These are phyloP conservation scores for Bujurquina vittata DNA, from an alignment of 2,113 vertebrate species.

Conservation along the genomic window DNA sequence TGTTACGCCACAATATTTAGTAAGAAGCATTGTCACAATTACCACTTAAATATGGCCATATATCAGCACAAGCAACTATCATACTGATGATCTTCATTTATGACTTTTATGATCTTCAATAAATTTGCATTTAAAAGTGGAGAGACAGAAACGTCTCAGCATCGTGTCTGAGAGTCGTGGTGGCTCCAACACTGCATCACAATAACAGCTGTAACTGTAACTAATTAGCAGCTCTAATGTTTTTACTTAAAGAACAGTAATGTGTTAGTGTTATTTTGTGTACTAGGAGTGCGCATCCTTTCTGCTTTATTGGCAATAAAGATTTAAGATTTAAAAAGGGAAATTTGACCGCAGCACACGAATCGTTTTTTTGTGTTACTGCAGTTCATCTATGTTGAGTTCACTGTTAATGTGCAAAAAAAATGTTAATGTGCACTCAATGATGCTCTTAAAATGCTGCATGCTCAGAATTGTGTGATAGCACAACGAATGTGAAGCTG, in stretches of 20 bases:
- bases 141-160: neutral
- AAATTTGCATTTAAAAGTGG: neutral
- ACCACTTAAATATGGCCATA: neutral
- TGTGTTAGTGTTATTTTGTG: neutral
- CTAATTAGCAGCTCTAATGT: neutral
- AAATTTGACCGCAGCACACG: too few relatives aligned
- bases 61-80: too few relatives aligned
- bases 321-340: too few relatives aligned
- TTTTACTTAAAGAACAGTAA: neutral
- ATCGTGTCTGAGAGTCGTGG: neutral
- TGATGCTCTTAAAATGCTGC: neutral
- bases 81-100: neutral
- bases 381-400: neutral
- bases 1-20: neutral
- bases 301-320: too few relatives aligned
- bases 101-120: neutral
- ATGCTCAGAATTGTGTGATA: neutral
- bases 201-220: neutral
- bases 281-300: neutral
- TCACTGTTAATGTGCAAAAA: neutral
- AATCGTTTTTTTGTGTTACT: neutral
- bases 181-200: neutral
- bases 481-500: neutral
- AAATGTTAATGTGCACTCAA: neutral
- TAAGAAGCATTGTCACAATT: neutral